A percentile compares a stretch with the other conserved stretches of the same genome.
Conservation (phyloP, 2,797 vertebrate species). For the Momotus momota region DNA sequence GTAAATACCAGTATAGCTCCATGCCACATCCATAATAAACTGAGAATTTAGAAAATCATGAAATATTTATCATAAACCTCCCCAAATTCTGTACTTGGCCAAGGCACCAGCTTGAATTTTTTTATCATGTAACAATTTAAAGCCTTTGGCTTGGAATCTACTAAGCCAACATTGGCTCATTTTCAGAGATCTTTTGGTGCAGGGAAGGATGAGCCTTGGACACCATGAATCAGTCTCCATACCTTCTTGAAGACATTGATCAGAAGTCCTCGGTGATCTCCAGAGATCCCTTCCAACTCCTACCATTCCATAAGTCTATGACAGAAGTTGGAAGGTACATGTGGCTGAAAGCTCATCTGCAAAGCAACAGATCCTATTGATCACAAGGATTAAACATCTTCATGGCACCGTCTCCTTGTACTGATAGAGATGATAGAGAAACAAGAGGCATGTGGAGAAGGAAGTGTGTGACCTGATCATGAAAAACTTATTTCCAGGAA, state of each 20-base stretch:
- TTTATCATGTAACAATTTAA: not conserved
- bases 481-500: not conserved
- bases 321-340: not conserved
- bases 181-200: not conserved
- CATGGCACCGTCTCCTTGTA: not conserved
- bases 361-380: not conserved
- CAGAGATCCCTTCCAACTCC: too few relatives aligned
- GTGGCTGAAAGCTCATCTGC: not conserved
- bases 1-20: not conserved
- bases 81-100: not conserved
- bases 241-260: not conserved
- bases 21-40: not conserved
- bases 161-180: not conserved
- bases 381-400: not conserved
- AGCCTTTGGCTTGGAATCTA: not conserved
- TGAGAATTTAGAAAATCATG: not conserved
- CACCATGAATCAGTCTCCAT: not conserved
- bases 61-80: not conserved
- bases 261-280: not conserved
- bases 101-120: not conserved
- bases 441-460: not conserved
- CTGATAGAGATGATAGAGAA: not conserved
- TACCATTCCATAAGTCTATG: not conserved
- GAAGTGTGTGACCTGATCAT: not conserved
- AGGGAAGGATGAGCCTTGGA: not conserved